Conservation (phyloP, 2,113 vertebrate species). For the Panthera uncia region DNA sequence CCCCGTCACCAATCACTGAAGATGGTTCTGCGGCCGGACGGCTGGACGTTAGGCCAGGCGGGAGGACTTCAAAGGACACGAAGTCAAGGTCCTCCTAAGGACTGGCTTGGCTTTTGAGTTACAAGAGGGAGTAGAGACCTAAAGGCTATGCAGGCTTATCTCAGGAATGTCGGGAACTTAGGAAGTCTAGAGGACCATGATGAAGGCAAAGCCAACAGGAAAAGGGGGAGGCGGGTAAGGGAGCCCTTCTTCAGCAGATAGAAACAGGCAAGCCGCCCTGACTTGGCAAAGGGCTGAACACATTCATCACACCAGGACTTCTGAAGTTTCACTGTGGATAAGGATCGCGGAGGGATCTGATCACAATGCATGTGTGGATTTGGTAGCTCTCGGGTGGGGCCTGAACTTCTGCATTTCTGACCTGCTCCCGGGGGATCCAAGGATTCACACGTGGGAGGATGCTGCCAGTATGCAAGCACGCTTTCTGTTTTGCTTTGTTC, state of each 20-base stretch:
- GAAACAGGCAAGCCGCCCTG: background rate
- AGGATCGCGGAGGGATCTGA: background rate
- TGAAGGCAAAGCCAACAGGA: constrained; percentile 15
- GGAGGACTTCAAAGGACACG: constrained; percentile 27
- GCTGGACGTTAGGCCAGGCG: background rate
- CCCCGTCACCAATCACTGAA: background rate
- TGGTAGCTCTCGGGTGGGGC: background rate
- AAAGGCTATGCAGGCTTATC: constrained; percentile 47
- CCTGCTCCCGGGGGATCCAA: background rate
- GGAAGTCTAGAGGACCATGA: constrained; percentile 29
- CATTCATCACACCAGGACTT: background rate
- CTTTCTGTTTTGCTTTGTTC: background rate
- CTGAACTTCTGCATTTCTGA: background rate
- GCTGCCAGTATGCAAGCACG: background rate
- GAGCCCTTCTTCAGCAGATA: background rate
- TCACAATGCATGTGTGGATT: constrained; percentile 13
- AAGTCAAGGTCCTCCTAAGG: background rate
- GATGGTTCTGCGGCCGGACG: background rate
- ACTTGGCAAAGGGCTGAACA: constrained; percentile 3
- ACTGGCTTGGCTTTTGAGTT: constrained; percentile 18
- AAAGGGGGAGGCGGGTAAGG: background rate
- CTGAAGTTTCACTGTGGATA: background rate
- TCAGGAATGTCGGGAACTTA: constrained; percentile 54
- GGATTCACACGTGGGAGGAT: background rate
- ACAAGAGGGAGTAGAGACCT: background rate